Conservation (phyloP, 2,113 vertebrate species). For the Dasyprocta punctata region DNA sequence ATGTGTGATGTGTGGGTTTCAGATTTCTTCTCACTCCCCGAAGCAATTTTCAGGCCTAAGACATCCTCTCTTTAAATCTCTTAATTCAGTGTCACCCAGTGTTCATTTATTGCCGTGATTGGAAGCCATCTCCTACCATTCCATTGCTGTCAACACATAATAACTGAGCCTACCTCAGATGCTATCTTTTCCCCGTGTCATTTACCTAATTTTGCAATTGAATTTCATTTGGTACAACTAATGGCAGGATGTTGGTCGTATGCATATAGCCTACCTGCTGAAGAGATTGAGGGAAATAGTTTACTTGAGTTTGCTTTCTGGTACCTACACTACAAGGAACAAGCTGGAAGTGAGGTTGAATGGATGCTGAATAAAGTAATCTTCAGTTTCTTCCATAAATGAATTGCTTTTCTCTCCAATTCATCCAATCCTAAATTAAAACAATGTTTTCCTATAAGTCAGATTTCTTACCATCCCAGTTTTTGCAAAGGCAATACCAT, state of each 20-base stretch:
- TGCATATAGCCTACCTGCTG: neutral
- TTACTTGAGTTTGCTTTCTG: neutral
- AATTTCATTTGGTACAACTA: neutral
- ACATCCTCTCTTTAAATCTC: neutral
- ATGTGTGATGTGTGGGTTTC: neutral
- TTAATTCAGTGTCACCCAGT: neutral
- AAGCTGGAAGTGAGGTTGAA: neutral
- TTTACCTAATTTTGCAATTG: conserved; percentile 7
- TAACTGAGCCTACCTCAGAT: neutral
- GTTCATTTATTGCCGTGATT: neutral
- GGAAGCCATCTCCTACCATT: neutral
- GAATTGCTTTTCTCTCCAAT: neutral
- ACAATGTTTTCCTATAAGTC: neutral
- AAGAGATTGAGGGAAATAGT: neutral
- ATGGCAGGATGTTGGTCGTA: neutral
- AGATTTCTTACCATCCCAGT: neutral
- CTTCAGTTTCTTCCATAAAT: neutral
- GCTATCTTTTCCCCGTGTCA: neutral
- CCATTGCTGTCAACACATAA: neutral
- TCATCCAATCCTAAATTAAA: conserved; percentile 43
- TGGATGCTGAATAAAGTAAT: neutral
- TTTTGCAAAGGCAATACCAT: neutral
- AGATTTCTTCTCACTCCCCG: neutral
- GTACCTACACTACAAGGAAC: neutral
- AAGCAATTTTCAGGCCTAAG: neutral